Conservation (phyloP, 2,113 vertebrate genomes). For the Promerops cafer region DNA sequence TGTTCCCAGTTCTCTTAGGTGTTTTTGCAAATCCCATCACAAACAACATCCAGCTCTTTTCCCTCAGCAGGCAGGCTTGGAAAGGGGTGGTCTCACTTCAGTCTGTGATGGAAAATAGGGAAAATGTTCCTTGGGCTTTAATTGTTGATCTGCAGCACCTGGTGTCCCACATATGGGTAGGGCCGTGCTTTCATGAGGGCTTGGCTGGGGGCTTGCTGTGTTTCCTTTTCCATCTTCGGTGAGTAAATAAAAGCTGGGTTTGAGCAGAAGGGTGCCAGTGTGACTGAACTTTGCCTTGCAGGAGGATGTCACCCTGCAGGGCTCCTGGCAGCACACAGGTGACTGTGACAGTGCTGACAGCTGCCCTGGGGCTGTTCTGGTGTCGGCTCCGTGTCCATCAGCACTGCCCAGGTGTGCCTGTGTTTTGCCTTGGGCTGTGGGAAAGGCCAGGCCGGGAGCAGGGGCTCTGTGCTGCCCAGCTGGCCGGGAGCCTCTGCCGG, state of each 20-base stretch:
- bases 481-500: no score
- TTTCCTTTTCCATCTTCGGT: background rate
- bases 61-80: background rate
- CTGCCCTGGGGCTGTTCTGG: background rate
- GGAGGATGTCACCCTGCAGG: background rate
- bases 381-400: background rate
- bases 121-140: background rate
- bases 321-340: background rate
- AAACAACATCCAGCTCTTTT: background rate
- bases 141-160: background rate
- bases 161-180: rapidly evolving
- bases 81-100: background rate
- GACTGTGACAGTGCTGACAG: background rate
- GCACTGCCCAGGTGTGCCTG: rapidly evolving
- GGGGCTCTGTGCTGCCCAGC: no score
- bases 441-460: background rate
- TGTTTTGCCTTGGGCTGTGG: background rate
- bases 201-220: background rate
- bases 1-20: background rate
- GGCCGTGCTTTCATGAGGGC: background rate
- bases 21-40: background rate
- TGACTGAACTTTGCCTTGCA: background rate
- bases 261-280: background rate
- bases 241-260: background rate
- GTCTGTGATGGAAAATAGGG: background rate